Percentiles rank a stretch among this genome's conserved stretches.
These are phyloP conservation scores for Megamerina dolium DNA, from an alignment of 2,888 invertebrate species.

Conservation along the genomic window DNA sequence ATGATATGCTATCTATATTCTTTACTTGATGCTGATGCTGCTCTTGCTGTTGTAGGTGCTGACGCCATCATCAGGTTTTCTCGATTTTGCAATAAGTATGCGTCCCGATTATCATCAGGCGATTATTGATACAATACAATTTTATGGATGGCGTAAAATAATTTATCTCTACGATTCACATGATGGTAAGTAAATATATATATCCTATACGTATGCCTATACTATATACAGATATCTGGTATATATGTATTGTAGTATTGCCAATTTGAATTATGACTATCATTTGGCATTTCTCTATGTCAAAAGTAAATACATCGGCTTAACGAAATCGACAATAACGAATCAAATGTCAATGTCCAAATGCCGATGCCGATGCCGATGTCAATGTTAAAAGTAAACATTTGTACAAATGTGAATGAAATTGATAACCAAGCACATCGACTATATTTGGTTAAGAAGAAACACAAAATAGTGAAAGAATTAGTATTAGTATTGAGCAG, in stretches of 20 bases:
- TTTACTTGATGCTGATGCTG: constrained; percentile 7
- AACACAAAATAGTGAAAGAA: background rate
- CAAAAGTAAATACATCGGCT: constrained; percentile 12
- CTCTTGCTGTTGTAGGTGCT: constrained; percentile 57
- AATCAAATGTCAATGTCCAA: too few relatives aligned
- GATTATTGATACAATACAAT: constrained; percentile 87
- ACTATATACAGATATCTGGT: background rate
- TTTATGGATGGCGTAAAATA: constrained; percentile 78
- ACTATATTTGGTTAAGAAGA: constrained; percentile 2
- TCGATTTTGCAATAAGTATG: constrained; percentile 89
- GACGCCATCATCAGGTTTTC: constrained; percentile 79
- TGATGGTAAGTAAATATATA: constrained; percentile 64
- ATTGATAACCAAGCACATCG: constrained; percentile 7
- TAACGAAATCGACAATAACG: too few relatives aligned
- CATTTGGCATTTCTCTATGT: constrained; percentile 14
- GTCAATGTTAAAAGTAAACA: too few relatives aligned
- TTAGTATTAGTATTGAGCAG: too few relatives aligned
- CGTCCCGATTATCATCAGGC: constrained; percentile 93
- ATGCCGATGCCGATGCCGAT: too few relatives aligned
- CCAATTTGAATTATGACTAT: constrained; percentile 5
- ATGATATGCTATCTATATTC: too few relatives aligned
- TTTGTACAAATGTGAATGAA: constrained; percentile 3
- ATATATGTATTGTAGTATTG: background rate
- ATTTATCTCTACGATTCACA: constrained; percentile 75
- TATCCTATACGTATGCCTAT: background rate